phyloP scores from a whole-genome alignment of 2,797 vertebrate species.

The Tapera naevia region DNA sequence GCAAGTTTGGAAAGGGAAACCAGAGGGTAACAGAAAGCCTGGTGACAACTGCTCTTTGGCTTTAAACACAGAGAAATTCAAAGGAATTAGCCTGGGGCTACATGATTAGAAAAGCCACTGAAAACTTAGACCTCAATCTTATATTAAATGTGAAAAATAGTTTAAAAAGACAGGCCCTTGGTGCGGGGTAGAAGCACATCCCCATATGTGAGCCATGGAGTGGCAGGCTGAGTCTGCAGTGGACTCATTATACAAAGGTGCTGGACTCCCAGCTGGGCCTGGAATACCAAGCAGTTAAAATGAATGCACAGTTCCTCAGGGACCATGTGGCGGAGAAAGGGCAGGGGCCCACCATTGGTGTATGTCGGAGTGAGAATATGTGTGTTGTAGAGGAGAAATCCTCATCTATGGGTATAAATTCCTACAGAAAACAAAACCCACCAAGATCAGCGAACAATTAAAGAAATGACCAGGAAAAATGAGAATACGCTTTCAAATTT shows the following conservation, averaged over 20 bases:
- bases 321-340: too few species aligned
- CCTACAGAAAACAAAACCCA: neutral
- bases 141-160: neutral
- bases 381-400: neutral
- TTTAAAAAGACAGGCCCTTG: neutral
- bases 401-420: neutral
- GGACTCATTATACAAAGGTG: neutral
- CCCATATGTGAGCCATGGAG: accelerated
- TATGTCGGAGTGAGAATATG: neutral
- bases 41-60: neutral
- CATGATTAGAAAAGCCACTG: neutral
- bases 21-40: too few species aligned
- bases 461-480: neutral
- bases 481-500: neutral
- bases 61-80: neutral
- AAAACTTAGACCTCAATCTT: neutral
- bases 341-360: neutral
- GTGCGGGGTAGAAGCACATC: neutral
- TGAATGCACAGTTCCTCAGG: accelerated
- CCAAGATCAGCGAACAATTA: neutral
- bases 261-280: accelerated
- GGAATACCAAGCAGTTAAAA: accelerated
- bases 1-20: too few species aligned
- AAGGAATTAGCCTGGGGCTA: neutral
- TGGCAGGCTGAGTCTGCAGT: neutral